Base-by-base conservation (phyloP, 2,888 invertebrate species). In the Philaethria dido region DNA sequence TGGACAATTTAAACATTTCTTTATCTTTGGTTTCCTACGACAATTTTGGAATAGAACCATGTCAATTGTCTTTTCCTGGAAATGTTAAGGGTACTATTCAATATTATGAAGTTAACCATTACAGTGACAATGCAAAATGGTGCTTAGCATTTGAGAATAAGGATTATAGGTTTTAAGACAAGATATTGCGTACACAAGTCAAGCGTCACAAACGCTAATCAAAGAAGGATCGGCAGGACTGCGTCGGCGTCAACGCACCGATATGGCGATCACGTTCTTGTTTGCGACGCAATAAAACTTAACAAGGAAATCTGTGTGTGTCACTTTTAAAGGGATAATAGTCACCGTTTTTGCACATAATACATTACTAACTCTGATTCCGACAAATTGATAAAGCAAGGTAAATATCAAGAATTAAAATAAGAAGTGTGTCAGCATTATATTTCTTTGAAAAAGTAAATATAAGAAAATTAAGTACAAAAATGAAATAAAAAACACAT, bases 181-280 rank as follows among this genome's bases (percentile, higher is more conserved):
- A 75, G 68, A 70, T 65, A 62, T 39, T 39, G 61, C 52, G 52
- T 66, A 64, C 69, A 64, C 63, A 69, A 59, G 54, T 5, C 14
- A 20, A 45, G 45, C 65, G 62, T 70, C 70, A 64, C 55, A 65
- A 63, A 42, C 36, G 45, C 57, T 75, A 70, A 77, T 80, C 77
- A 75, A 71, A 76, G 71, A 78, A 79, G 80, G 77, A 78, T 80
- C 77, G 77, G 70, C 77, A 78, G 76, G 77, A 76, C 72, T 74
- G 78, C 75, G 79, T 77, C 74, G 77, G 77, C 77, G 78, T 75
- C 70, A 73, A 71, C 74, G 69, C 73, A 72, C 75, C 68, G 74
- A 74, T 77, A 78, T 77, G 75, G 75, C 66, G 72, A 75, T 78
- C 78, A 78, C 78, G 77, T 78, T 77, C 78, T 77, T 75, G 76